phyloP scores from a whole-genome alignment of 64 coral and sea anemone genomes.

The Astreopora myriophthalma region DNA sequence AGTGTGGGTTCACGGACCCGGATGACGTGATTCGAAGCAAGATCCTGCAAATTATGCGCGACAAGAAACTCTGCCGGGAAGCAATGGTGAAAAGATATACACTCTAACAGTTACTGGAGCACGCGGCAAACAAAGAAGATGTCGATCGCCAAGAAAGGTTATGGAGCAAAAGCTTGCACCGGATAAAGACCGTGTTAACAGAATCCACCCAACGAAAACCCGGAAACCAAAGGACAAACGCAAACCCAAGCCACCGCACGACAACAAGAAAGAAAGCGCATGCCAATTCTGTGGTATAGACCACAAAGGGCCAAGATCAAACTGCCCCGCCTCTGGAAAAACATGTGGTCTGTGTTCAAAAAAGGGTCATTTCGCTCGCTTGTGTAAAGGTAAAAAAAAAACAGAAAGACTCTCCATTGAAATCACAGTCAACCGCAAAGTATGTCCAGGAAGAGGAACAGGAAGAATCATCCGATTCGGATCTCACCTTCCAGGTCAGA shows the following conservation, averaged over 20 bases:
- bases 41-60: constrained; percentile 20
- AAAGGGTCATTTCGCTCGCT: constrained; percentile 23
- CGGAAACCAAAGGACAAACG: neutral
- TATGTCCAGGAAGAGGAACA: neutral
- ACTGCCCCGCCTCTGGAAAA: constrained; percentile 4
- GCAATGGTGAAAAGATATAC: constrained; percentile 58
- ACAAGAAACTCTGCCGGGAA: constrained; percentile 42
- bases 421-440: neutral
- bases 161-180: neutral
- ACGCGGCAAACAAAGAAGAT: constrained; percentile 32
- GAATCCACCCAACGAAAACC: neutral
- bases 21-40: constrained; percentile 23
- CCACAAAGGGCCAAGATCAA: constrained; percentile 24
- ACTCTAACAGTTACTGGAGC: constrained; percentile 15
- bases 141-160: constrained; percentile 2
- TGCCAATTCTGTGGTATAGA: constrained; percentile 25
- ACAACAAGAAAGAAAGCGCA: neutral
- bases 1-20: constrained; percentile 1
- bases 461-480: constrained; percentile 33
- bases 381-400: constrained; percentile 11
- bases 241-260: neutral
- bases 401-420: neutral
- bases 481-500: constrained; percentile 5
- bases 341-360: constrained; percentile 30
- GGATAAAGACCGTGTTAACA: neutral